A percentile compares a stretch with the other conserved stretches of the same genome.
phyloP scores from a whole-genome alignment of 1,140 invertebrate genomes.

The Lasioglossum baleicum region DNA sequence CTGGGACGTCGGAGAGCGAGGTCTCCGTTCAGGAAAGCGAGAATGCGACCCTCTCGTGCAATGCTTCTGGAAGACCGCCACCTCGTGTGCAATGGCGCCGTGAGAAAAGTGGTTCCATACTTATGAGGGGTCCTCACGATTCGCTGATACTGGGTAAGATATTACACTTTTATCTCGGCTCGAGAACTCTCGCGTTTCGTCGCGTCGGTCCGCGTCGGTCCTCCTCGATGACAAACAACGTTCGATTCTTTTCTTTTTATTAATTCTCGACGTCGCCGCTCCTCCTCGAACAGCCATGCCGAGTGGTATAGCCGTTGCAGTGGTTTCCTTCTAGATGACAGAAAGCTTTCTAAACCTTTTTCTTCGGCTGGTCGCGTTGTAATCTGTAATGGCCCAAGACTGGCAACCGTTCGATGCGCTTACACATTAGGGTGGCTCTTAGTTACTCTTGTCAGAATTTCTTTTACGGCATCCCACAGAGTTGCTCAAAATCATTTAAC shows the following conservation, averaged over 20 bases:
- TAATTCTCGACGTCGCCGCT: slow-evolving; percentile 11
- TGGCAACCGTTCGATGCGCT: too few relatives aligned
- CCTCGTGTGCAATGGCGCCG: slow-evolving; percentile 81
- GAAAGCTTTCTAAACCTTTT: too few relatives aligned
- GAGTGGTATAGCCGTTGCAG: too few relatives aligned
- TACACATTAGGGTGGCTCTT: too few relatives aligned
- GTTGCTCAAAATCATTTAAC: too few relatives aligned
- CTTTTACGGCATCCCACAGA: too few relatives aligned
- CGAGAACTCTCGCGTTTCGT: slow-evolving; percentile 23
- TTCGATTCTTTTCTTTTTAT: slow-evolving; percentile 38
- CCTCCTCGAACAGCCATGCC: neutral
- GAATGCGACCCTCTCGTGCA: slow-evolving; percentile 85
- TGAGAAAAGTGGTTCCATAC: slow-evolving; percentile 75
- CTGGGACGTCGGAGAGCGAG: slow-evolving; percentile 82
- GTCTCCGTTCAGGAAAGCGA: slow-evolving; percentile 84
- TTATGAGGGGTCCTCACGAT: slow-evolving; percentile 69
- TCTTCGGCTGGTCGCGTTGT: too few relatives aligned
- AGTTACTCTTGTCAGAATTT: too few relatives aligned
- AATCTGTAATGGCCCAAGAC: too few relatives aligned
- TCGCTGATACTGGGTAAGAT: slow-evolving; percentile 67
- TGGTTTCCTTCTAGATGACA: too few relatives aligned
- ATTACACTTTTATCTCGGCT: slow-evolving; percentile 40
- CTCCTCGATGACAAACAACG: slow-evolving; percentile 36
- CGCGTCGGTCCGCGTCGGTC: slow-evolving; percentile 6
- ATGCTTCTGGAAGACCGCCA: slow-evolving; percentile 82